Evolutionary conservation across 2,113 vertebrate species (phyloP).

Genomic region (Aramus guarauna): DNA sequence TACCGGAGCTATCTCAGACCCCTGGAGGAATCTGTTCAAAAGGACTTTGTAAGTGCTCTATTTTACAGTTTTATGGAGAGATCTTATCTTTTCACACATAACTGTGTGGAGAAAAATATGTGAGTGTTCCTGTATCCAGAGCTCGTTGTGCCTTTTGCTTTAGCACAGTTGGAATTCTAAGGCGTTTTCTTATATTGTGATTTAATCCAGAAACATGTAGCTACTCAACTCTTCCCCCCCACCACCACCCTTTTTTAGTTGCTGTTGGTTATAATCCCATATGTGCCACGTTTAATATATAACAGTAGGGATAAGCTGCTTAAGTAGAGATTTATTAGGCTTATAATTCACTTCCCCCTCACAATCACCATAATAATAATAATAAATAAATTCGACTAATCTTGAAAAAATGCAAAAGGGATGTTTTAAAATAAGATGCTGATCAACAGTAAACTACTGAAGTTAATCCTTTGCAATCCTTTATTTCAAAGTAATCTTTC

Average conservation of each 20-base stretch:
- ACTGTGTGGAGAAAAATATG: neutral
- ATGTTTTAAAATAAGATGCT: neutral
- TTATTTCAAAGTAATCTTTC: neutral
- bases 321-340: neutral
- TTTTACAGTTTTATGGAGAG: conserved; percentile 14
- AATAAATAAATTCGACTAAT: neutral
- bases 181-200: neutral
- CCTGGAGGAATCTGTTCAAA: neutral
- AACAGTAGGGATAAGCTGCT: neutral
- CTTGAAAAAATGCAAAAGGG: neutral
- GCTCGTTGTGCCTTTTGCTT: neutral
- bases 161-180: neutral
- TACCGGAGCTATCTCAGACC: neutral
- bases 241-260: fast-evolving
- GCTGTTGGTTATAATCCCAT: neutral
- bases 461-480: neutral
- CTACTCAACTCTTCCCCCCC: neutral
- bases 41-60: neutral
- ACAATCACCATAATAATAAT: neutral
- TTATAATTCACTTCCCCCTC: neutral
- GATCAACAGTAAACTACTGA: neutral
- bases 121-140: neutral
- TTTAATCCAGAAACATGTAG: neutral
- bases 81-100: neutral
- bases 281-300: neutral